Base-by-base conservation (phyloP, 2,888 invertebrate genomes). In the Acronicta alni region DNA sequence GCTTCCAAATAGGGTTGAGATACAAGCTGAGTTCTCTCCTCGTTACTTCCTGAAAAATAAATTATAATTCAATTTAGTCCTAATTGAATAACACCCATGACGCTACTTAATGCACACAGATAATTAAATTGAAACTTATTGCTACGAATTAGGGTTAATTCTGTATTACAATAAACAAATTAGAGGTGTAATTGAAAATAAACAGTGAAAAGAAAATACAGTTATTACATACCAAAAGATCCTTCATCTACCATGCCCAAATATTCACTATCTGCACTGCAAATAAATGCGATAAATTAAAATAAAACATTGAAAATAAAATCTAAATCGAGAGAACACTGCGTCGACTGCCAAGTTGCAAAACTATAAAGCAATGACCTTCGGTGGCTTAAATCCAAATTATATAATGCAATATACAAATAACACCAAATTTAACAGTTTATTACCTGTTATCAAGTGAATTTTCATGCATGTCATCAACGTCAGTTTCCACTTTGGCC, bases 381-480 rank as follows among this genome's bases (percentile, higher is more conserved):
- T 94, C 93, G 83, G 68, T 77, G 76, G 79, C 80, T 78, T 81
- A 80, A 78, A 75, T 81, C 73, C 62, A 75, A 85, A 90, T 92
- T 92, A 94, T 91, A 86, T 91, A 92, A 91, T 83, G 72, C 76
- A 80, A 72, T 72, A 65, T 56, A 58, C 61, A 70, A 75, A 69
- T 54, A 57, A 44, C 69, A 67, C 57, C 59, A 67, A 72, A 72
- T 66, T 69, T 49, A 68, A 64, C 68, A 67, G 51, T 60, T 65
- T 72, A 86, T 88, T 95, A 96, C 96, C 96, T 96, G 91, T 93
- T 93, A 84, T 95, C 95, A 77, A 96, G 90, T 61, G 95, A 95
- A 88, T 92, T 91, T 84, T 96, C 95, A 83, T 95, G 90, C 79
- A 95, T 91, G 87, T 95, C 96, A 93, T 82, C 85, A 72, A 83